A percentile compares a stretch with the other conserved stretches of the same genome.
Evolutionary conservation across 2,113 vertebrate genomes (phyloP).

Genomic region (Paralichthys olivaceus): DNA sequence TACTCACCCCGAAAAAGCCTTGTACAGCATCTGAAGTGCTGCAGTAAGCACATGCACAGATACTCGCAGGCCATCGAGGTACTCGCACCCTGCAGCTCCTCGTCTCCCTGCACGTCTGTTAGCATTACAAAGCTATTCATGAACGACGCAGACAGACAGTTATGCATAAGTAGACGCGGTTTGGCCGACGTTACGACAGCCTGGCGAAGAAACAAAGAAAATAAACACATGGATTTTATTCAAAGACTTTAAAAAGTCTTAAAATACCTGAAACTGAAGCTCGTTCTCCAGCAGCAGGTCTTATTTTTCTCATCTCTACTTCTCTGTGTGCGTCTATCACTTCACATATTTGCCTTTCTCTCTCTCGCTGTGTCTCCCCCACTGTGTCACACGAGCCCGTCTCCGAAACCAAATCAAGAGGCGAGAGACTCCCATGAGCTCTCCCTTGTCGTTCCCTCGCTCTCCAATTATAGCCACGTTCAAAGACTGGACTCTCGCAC

Average conservation of each 20-base stretch:
- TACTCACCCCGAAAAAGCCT: background rate
- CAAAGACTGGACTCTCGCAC: constrained; percentile 57
- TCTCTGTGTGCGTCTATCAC: constrained; percentile 26
- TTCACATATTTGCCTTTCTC: constrained; percentile 26
- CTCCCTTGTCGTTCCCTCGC: constrained; percentile 11
- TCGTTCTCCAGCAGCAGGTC: constrained; percentile 14
- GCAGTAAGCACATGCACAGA: constrained; percentile 1
- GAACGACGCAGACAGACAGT: constrained; percentile 32
- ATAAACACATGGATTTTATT: constrained; percentile 27
- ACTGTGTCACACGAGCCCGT: constrained; percentile 44
- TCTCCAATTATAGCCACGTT: constrained; percentile 65
- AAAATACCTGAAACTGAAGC: constrained; percentile 41
- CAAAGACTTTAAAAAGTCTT: background rate
- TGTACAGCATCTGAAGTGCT: constrained; percentile 12
- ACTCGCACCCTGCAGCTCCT: background rate
- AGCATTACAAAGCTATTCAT: constrained; percentile 23
- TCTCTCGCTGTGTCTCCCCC: constrained; percentile 8
- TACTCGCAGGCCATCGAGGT: constrained; percentile 19
- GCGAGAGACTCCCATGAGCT: constrained; percentile 46
- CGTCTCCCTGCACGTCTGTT: background rate
- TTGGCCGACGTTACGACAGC: constrained; percentile 38
- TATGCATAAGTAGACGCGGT: constrained; percentile 20
- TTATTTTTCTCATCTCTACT: background rate
- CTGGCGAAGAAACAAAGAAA: constrained; percentile 41
- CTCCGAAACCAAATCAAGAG: constrained; percentile 51